A percentile compares a stretch with the other conserved stretches of the same genome.
These are phyloP conservation scores for Enteromius anoplus DNA, from an alignment of 2,797 vertebrate species.

Conservation along the genomic window DNA sequence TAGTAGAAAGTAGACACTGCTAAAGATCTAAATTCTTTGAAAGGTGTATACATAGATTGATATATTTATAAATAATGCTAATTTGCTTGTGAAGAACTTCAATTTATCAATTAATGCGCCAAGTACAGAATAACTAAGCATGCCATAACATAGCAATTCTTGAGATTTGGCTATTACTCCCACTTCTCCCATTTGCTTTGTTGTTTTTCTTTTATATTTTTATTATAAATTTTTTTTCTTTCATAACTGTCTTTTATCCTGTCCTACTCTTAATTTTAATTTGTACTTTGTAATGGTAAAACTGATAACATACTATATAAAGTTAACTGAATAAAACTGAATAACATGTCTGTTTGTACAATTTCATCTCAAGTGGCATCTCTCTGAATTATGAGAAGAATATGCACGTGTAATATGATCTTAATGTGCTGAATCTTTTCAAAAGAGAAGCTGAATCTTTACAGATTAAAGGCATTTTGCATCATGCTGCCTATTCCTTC, in stretches of 20 bases:
- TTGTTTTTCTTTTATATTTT: too few relatives aligned
- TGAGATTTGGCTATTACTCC: neutral
- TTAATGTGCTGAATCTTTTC: neutral
- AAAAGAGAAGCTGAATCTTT: conserved; percentile 1
- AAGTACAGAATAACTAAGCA: conserved; percentile 9
- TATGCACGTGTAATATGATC: neutral
- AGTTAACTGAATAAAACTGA: neutral
- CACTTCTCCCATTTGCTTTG: neutral
- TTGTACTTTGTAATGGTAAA: neutral
- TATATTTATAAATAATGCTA: neutral
- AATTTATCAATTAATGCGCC: neutral
- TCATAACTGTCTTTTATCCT: neutral
- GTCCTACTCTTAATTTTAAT: neutral
- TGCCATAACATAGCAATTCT: neutral
- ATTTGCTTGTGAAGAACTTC: neutral
- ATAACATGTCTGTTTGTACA: neutral
- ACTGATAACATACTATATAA: neutral
- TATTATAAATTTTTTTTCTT: neutral
- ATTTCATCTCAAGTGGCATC: neutral
- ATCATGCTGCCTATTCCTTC: conserved; percentile 22
- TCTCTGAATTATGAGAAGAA: neutral
- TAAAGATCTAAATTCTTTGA: neutral
- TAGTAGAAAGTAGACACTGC: too few relatives aligned
- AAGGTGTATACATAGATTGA: neutral
- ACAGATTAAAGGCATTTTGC: neutral